These are phyloP conservation scores for Morinoia aosen DNA, from an alignment of 2,888 invertebrate genomes.

Conservation along the genomic window DNA sequence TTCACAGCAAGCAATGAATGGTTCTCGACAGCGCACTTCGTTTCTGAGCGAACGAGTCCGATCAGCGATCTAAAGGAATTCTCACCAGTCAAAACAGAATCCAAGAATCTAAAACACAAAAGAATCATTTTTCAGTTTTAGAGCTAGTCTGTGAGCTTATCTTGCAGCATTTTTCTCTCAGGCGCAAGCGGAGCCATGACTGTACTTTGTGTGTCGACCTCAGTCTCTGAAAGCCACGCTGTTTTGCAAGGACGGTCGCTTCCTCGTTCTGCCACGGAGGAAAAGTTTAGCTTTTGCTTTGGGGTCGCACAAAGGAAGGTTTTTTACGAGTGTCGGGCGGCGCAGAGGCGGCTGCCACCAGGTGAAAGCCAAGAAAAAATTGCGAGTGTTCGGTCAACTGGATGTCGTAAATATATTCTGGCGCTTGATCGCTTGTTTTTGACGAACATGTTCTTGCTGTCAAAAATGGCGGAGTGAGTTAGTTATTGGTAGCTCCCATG, in stretches of 20 bases:
- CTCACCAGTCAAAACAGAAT: background rate
- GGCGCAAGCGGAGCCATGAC: background rate
- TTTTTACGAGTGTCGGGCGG: background rate
- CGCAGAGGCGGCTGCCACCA: background rate
- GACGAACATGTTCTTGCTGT: background rate
- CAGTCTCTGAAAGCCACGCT: background rate
- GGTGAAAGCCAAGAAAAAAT: constrained; percentile 10
- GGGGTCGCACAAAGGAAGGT: background rate
- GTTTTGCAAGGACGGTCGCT: background rate
- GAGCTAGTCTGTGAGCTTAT: background rate
- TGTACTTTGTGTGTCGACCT: background rate
- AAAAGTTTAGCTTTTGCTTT: background rate
- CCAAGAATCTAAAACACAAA: background rate
- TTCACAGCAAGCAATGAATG: too few species aligned
- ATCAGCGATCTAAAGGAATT: background rate
- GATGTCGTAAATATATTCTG: background rate
- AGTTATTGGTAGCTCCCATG: background rate
- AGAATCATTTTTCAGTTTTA: background rate
- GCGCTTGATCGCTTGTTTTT: background rate
- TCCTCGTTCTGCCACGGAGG: background rate
- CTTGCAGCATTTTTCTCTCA: background rate
- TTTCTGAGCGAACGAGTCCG: too few species aligned
- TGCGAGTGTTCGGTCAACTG: background rate
- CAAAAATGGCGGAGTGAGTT: background rate
- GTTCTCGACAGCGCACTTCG: too few species aligned